phyloP scores from a whole-genome alignment of 2,888 invertebrate genomes.

The Andricus quercusramuli region DNA sequence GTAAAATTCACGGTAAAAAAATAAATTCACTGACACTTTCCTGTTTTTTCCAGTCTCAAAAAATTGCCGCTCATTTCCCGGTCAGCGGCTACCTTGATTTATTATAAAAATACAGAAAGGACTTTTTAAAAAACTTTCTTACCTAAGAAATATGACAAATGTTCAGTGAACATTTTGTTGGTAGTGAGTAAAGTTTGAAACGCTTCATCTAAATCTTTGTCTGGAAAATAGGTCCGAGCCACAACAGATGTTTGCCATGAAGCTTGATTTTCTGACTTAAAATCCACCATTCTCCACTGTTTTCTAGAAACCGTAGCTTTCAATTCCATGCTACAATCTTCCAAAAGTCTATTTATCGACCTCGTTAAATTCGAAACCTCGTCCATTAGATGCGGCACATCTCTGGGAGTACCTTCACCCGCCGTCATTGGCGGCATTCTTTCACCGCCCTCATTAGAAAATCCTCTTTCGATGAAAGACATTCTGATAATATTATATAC shows the following conservation, averaged over 20 bases:
- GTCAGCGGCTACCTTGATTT: too few species aligned
- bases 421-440: constrained; percentile 2
- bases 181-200: constrained; percentile 64
- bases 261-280: constrained; percentile 39
- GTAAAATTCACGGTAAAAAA: too few species aligned
- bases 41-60: too few species aligned
- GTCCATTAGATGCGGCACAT: constrained; percentile 59
- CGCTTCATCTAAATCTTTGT: constrained; percentile 66
- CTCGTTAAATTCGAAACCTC: constrained; percentile 64
- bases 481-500: background rate
- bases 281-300: constrained; percentile 67
- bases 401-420: background rate
- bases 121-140: constrained; percentile 42
- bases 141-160: constrained; percentile 68
- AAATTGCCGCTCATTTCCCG: too few species aligned
- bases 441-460: constrained; percentile 24
- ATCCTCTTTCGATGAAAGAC: constrained; percentile 30
- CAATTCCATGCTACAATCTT: constrained; percentile 70
- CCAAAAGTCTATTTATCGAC: constrained; percentile 63
- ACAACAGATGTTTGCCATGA: constrained; percentile 66
- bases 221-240: constrained; percentile 67
- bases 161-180: constrained; percentile 63
- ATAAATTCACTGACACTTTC: too few species aligned
- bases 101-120: constrained; percentile 1
- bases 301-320: constrained; percentile 66